Evolutionary conservation across 2,888 invertebrate genomes (phyloP).

Genomic region (Cybosia mesomella): DNA sequence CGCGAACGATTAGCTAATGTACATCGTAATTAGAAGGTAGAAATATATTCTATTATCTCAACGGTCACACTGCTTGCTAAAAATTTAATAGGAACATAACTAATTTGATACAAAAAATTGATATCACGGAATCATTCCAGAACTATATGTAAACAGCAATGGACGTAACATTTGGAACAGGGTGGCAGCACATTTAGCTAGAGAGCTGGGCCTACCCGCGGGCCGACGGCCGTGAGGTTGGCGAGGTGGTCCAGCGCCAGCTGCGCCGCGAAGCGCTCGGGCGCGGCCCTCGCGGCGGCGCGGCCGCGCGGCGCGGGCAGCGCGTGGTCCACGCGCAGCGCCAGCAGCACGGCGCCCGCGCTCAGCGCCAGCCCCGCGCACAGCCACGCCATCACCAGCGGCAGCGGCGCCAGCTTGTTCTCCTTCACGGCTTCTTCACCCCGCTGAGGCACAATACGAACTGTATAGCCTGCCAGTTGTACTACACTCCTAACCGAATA

Average conservation of each 20-base stretch:
- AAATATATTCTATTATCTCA: too few relatives aligned
- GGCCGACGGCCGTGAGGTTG: conserved; percentile 88
- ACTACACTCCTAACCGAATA: neutral
- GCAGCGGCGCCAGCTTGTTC: conserved; percentile 53
- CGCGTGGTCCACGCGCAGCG: conserved; percentile 85
- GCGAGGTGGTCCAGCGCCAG: conserved; percentile 89
- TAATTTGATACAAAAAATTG: too few relatives aligned
- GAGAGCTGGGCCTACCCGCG: too few relatives aligned
- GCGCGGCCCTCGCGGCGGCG: conserved; percentile 30
- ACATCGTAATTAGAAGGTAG: too few relatives aligned
- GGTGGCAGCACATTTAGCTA: too few relatives aligned
- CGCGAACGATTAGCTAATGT: too few relatives aligned
- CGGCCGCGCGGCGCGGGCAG: conserved; percentile 84
- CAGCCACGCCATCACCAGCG: conserved; percentile 69
- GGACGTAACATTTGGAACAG: too few relatives aligned
- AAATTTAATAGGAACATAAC: too few relatives aligned
- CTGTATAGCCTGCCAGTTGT: neutral
- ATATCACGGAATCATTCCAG: too few relatives aligned
- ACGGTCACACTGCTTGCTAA: too few relatives aligned
- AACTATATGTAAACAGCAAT: too few relatives aligned
- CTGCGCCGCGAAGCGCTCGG: conserved; percentile 81
- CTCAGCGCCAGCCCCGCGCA: conserved; percentile 84
- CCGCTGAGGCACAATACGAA: neutral
- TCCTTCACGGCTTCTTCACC: conserved; percentile 60
- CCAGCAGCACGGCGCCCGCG: conserved; percentile 85